Conservation (phyloP, 2,888 invertebrate genomes). For the Anagyrus pseudococci region DNA sequence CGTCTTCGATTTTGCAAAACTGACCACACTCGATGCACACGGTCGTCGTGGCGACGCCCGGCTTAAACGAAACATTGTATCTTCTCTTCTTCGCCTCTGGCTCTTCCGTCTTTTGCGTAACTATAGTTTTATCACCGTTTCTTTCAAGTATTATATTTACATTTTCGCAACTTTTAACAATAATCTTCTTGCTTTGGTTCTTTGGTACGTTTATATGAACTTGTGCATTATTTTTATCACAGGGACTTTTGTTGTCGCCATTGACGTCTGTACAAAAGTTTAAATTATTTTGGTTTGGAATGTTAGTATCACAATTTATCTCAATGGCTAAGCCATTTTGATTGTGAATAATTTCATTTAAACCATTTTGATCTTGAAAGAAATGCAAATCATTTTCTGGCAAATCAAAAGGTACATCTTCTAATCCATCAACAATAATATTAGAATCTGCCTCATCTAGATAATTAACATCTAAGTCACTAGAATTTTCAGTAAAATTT, state of each 20-base stretch:
- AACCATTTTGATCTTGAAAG: background rate
- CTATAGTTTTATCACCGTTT: background rate
- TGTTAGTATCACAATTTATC: no score
- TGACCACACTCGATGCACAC: conserved; percentile 24
- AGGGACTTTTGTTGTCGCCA: no score
- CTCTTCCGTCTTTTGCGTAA: conserved; percentile 19
- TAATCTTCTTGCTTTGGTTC: background rate
- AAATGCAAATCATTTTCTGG: no score
- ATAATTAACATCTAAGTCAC: background rate
- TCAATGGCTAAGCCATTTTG: no score
- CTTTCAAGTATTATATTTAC: background rate
- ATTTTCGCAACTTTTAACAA: background rate
- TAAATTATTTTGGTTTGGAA: no score
- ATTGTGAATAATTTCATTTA: no score
- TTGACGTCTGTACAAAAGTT: no score
- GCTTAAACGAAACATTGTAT: conserved; percentile 4
- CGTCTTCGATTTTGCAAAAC: conserved; percentile 15
- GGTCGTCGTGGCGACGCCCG: conserved; percentile 5
- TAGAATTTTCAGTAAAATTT: background rate
- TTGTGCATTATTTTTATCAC: no score
- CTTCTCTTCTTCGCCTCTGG: no score
- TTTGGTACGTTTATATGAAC: no score
- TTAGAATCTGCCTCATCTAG: no score
- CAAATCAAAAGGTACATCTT: background rate
- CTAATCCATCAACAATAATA: no score